Evolutionary conservation across 23 tunicate genomes (phyloP).

Genomic region (Phallusia fumigata): DNA sequence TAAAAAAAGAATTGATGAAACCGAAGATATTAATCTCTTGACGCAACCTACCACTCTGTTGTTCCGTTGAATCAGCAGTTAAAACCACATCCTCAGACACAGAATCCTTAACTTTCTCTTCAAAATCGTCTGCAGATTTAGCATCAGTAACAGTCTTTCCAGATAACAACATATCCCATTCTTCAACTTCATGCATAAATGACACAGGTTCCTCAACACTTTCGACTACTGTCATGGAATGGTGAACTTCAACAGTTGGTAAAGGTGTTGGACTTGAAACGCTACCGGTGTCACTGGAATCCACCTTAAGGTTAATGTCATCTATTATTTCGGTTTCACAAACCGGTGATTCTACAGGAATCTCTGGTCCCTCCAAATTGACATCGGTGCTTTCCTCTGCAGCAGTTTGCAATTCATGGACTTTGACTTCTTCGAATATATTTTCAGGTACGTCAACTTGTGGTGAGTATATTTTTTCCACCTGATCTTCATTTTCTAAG

Average conservation of each 20-base stretch:
- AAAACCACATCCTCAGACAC: not conserved
- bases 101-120: not conserved
- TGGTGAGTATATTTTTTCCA: too few species aligned
- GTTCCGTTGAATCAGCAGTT: not conserved
- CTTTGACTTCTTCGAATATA: too few species aligned
- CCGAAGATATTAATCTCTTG: too few species aligned
- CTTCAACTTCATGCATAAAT: not conserved
- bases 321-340: not conserved
- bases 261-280: not conserved
- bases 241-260: not conserved
- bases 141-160: not conserved
- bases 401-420: too few species aligned
- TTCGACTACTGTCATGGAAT: not conserved
- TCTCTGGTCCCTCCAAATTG: too few species aligned
- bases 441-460: too few species aligned
- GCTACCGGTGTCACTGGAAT: not conserved
- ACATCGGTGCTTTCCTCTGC: too few species aligned
- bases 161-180: not conserved
- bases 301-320: not conserved
- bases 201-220: not conserved
- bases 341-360: too few species aligned
- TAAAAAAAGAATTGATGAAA: too few species aligned
- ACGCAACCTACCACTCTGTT: not conserved
- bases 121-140: not conserved
- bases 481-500: not conserved